Evolutionary conservation across 2,113 vertebrate species (phyloP), one percentile per base, ranked within the genome.

Genomic region (Macquaria ambigua): DNA sequence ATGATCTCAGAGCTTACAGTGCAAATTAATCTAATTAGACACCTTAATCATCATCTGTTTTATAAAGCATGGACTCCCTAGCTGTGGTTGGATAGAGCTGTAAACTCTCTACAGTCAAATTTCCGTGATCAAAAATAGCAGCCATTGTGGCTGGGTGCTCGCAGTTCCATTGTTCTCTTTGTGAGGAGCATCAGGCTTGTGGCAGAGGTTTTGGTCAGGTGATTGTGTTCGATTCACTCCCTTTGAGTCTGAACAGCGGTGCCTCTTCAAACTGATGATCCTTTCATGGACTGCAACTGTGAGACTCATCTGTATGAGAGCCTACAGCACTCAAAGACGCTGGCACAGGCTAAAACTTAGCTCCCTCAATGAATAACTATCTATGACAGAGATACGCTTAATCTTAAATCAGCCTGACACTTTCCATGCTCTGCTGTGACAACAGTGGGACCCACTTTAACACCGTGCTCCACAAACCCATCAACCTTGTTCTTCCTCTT

Each of bases 251-350:
- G 63, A 83, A 77, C 79, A 77, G 83, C 69, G 2, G 56, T 52
- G 71, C 52, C 56, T 71, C 74, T 82, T 64, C 80, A 80, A 23
- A 64, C 72, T 69, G 83, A 83, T 75, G 87, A 82, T 79, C 68
- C 31, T 73, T 86, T 75, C 75, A 85, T 84, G 74, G 77, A 75
- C 77, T 78, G 62, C 56, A 77, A 74, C 88, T 81, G 85, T 58
- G 85, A 77, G 75, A 28, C 62, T 82, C 79, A 48, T 77, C 80
- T 56, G 71, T 63, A 53, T 74, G 23, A 77, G 74, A 62, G 71
- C 71, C 53, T 5, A 6, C 74, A 74, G 68, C 78, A 59, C 72
- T 75, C 72, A 58, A 39, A 82, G 58, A 64, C 2, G 31, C 70
- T 31, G 66, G 67, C 75, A 62, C 50, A 28, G 16, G 68, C 82